A percentile compares a stretch with the other conserved stretches of the same genome.
Evolutionary conservation across 2,113 vertebrate species (phyloP).

Genomic region (Rhea americana): DNA sequence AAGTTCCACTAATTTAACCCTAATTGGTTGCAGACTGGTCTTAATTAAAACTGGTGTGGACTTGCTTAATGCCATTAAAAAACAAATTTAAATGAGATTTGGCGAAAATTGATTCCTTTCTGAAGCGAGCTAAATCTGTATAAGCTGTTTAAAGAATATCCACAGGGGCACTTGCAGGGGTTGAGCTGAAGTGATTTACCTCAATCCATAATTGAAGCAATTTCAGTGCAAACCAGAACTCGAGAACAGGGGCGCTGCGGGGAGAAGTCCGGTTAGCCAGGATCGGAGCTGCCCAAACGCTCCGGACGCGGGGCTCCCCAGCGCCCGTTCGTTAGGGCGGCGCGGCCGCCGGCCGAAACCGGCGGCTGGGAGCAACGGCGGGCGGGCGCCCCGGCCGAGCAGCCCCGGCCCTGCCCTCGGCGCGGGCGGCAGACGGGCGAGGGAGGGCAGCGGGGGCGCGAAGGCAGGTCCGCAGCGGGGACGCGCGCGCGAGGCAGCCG

Average conservation of each 20-base stretch:
- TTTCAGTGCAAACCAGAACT: background rate
- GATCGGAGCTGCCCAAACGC: no score
- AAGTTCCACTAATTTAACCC: background rate
- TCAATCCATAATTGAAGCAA: constrained; percentile 42
- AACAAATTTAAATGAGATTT: constrained; percentile 14
- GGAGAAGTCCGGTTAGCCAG: no score
- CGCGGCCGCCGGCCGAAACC: no score
- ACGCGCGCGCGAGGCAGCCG: no score
- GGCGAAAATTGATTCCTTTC: background rate
- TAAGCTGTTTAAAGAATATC: constrained; percentile 55
- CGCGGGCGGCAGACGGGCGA: no score
- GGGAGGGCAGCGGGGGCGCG: no score
- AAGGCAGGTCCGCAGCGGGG: no score
- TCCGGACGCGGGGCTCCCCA: background rate
- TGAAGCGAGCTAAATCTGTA: background rate
- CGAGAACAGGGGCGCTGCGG: background rate
- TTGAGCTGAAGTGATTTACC: constrained; percentile 52
- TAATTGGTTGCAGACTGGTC: constrained; percentile 38
- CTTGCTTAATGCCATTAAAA: constrained; percentile 36
- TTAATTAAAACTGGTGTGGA: constrained; percentile 41
- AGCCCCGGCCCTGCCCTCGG: no score
- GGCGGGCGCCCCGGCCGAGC: no score
- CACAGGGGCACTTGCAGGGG: constrained; percentile 6
- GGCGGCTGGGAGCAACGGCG: no score
- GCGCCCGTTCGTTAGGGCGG: no score